Conservation (phyloP, 2,888 invertebrate species). For the Dendrolimus houi region DNA sequence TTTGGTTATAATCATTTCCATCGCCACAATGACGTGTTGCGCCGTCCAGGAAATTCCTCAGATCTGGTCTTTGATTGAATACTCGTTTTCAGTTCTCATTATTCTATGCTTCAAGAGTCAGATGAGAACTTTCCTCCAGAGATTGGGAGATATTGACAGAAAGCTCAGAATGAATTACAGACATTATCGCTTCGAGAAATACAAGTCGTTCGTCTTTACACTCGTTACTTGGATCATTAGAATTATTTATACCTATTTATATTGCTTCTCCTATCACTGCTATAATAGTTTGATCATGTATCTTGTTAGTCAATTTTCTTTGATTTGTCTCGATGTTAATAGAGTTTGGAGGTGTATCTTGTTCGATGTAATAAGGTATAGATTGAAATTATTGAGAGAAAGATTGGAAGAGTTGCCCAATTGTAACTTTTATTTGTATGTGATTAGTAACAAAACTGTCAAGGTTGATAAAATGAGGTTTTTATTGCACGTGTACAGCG, state of each 20-base stretch:
- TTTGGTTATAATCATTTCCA: slow-evolving; percentile 25
- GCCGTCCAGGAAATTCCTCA: slow-evolving; percentile 25
- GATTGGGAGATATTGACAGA: slow-evolving; percentile 32
- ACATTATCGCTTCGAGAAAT: slow-evolving; percentile 25
- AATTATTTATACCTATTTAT: slow-evolving; percentile 29
- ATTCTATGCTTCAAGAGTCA: slow-evolving; percentile 37
- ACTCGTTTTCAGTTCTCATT: slow-evolving; percentile 29
- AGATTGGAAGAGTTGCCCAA: slow-evolving; percentile 44
- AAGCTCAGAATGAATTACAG: slow-evolving; percentile 38
- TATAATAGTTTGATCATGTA: slow-evolving; percentile 26
- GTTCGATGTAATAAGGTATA: slow-evolving; percentile 43
- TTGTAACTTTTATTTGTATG: slow-evolving; percentile 43
- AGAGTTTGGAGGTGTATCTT: slow-evolving; percentile 54
- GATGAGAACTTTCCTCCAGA: slow-evolving; percentile 28
- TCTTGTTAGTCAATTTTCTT: slow-evolving; percentile 34
- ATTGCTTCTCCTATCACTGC: slow-evolving; percentile 32
- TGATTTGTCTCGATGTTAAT: slow-evolving; percentile 48
- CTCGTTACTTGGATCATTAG: slow-evolving; percentile 35
- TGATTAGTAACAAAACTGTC: slow-evolving; percentile 38
- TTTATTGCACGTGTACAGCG: slow-evolving; percentile 40
- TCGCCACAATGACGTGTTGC: slow-evolving; percentile 36
- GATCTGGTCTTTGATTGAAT: slow-evolving; percentile 47
- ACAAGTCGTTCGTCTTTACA: slow-evolving; percentile 25
- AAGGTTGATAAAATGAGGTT: slow-evolving; percentile 46
- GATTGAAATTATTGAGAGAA: slow-evolving; percentile 40